These are phyloP conservation scores for Calypte anna DNA, from an alignment of 2,113 vertebrate genomes.

Conservation along the genomic window DNA sequence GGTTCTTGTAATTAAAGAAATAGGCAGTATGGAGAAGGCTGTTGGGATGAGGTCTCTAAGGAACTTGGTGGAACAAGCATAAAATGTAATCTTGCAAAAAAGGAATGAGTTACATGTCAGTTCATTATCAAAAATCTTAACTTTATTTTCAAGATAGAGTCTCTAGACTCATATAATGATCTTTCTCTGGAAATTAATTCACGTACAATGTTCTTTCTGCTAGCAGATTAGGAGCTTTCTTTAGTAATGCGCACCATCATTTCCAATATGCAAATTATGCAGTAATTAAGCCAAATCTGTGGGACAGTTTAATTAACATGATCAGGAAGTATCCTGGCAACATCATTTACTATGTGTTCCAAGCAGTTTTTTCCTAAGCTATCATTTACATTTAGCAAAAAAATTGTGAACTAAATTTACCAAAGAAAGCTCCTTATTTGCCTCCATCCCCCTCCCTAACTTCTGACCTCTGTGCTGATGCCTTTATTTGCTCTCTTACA, in stretches of 20 bases:
- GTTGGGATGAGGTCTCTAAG: not conserved
- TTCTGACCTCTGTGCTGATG: not conserved
- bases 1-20: not conserved
- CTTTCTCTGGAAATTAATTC: slow-evolving; percentile 42
- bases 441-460: not conserved
- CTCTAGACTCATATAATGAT: not conserved
- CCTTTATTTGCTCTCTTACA: not conserved
- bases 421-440: not conserved
- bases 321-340: slow-evolving; percentile 79
- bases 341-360: slow-evolving; percentile 61
- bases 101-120: not conserved
- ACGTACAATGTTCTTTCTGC: slow-evolving; percentile 3
- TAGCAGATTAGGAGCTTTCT: slow-evolving; percentile 44
- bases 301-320: slow-evolving; percentile 80
- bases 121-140: slow-evolving; percentile 15
- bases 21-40: not conserved
- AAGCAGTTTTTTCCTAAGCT: slow-evolving; percentile 49
- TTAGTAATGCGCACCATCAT: slow-evolving; percentile 18
- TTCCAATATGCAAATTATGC: slow-evolving; percentile 55
- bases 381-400: slow-evolving; percentile 64
- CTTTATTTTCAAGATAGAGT: not conserved
- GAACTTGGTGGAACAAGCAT: not conserved
- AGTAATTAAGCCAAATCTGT: slow-evolving; percentile 76
- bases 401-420: slow-evolving; percentile 9
- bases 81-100: not conserved